phyloP scores from a whole-genome alignment of 2,888 invertebrate species.

The Osmoderma eremita region DNA sequence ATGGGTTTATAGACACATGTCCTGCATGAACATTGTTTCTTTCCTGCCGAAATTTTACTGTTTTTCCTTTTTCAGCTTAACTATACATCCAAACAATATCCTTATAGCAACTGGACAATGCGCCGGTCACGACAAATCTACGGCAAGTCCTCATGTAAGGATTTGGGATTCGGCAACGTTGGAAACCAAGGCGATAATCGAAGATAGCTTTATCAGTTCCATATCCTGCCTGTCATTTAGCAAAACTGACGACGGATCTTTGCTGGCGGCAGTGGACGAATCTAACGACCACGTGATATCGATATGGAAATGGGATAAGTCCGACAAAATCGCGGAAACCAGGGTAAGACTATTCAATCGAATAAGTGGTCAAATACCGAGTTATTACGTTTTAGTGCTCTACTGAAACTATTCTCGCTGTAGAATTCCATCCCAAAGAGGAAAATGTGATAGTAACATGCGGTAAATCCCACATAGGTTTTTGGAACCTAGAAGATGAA shows the following conservation, averaged over 20 bases:
- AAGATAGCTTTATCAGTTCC: slow-evolving; percentile 85
- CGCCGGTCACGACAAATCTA: slow-evolving; percentile 83
- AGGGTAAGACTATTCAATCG: slow-evolving; percentile 71
- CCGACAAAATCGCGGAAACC: slow-evolving; percentile 86
- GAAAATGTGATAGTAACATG: slow-evolving; percentile 88
- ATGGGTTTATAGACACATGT: no score
- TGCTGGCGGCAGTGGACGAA: slow-evolving; percentile 87
- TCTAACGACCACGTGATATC: slow-evolving; percentile 89
- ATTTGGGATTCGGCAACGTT: slow-evolving; percentile 95
- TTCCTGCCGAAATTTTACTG: no score
- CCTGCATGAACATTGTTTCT: no score
- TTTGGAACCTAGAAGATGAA: slow-evolving; percentile 86
- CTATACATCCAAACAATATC: slow-evolving; percentile 91
- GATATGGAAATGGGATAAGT: slow-evolving; percentile 91
- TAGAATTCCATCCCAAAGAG: slow-evolving; percentile 92
- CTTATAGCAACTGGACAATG: slow-evolving; percentile 91
- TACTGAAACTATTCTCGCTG: slow-evolving; percentile 89
- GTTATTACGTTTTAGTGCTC: slow-evolving; percentile 79
- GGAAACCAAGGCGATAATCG: slow-evolving; percentile 85
- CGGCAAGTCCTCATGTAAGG: slow-evolving; percentile 89
- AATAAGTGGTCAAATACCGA: no score
- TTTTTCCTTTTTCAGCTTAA: slow-evolving; percentile 78
- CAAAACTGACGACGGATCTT: slow-evolving; percentile 84
- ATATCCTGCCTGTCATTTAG: slow-evolving; percentile 91
- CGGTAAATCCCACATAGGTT: slow-evolving; percentile 90